phyloP scores from a whole-genome alignment of 2,113 vertebrate species.

The Rhea pennata region DNA sequence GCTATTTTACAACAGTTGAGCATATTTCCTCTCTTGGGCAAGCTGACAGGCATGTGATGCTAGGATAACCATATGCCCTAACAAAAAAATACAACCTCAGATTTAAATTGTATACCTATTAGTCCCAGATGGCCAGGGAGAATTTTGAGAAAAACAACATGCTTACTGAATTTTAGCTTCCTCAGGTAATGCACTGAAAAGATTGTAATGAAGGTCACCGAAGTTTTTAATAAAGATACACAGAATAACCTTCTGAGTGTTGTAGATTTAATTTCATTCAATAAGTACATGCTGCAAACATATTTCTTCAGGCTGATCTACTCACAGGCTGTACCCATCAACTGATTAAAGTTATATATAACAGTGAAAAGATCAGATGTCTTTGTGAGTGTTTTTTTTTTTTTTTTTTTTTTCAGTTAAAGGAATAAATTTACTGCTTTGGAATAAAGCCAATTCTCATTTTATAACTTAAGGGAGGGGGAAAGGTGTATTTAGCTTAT shows the following conservation, averaged over 20 bases:
- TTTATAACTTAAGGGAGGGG: not conserved
- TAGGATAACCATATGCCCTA: not conserved
- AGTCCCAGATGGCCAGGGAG: not conserved
- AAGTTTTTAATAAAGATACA: conserved; percentile 7
- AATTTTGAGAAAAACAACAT: conserved; percentile 1
- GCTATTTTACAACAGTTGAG: not conserved
- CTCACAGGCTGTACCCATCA: not conserved
- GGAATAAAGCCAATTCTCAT: not conserved
- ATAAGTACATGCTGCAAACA: conserved; percentile 19
- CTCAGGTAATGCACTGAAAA: not conserved
- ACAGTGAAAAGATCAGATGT: not conserved
- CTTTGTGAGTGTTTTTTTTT: not conserved
- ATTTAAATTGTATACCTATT: not conserved
- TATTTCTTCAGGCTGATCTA: conserved; percentile 44
- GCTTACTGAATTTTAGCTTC: conserved; percentile 11
- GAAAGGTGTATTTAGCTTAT: not conserved
- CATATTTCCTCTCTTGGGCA: not conserved
- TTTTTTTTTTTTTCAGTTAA: not conserved
- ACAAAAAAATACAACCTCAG: not conserved
- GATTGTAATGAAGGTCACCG: not conserved
- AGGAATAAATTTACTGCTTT: conserved; percentile 21
- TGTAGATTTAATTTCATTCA: conserved; percentile 27
- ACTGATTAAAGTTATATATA: conserved; percentile 31
- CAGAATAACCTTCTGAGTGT: conserved; percentile 9
- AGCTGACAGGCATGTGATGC: not conserved